Percentiles rank a stretch among this genome's conserved stretches.
Evolutionary conservation across 2,888 invertebrate genomes (phyloP).

Genomic region (Autographa gamma): DNA sequence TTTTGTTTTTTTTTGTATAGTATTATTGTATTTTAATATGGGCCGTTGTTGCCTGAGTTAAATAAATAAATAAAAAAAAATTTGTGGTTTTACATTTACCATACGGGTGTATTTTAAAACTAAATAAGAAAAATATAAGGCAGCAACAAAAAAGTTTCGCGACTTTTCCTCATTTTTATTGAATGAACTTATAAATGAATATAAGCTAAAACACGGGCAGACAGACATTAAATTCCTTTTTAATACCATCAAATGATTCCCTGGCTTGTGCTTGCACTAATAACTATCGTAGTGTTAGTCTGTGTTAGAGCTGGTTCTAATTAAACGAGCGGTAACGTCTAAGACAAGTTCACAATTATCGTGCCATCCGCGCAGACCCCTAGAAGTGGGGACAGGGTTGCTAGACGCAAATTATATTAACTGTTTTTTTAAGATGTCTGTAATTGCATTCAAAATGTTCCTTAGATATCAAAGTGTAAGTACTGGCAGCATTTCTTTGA

Average conservation of each 20-base stretch:
- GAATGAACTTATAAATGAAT: too few species aligned
- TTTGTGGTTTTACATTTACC: too few species aligned
- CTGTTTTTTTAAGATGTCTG: neutral
- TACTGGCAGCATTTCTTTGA: too few species aligned
- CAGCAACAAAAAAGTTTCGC: too few species aligned
- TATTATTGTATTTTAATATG: too few species aligned
- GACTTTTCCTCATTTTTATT: too few species aligned
- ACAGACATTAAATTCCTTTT: neutral
- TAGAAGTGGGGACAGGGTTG: constrained; percentile 4
- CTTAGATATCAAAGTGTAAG: neutral
- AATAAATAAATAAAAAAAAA: too few species aligned
- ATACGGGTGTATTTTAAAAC: too few species aligned
- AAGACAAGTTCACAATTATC: constrained; percentile 10
- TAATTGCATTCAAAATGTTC: neutral
- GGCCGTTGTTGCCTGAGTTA: too few species aligned
- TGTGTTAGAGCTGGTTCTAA: neutral
- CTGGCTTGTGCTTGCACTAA: neutral
- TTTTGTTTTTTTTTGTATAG: too few species aligned
- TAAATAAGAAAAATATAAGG: too few species aligned
- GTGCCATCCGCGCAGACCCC: neutral
- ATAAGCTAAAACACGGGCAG: neutral
- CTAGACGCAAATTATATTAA: neutral
- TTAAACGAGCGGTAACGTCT: constrained; percentile 5
- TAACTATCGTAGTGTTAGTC: neutral
- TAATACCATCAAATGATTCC: neutral